These are phyloP conservation scores for Ochotona curzoniae DNA, from an alignment of 2,113 vertebrate species.

Conservation along the genomic window DNA sequence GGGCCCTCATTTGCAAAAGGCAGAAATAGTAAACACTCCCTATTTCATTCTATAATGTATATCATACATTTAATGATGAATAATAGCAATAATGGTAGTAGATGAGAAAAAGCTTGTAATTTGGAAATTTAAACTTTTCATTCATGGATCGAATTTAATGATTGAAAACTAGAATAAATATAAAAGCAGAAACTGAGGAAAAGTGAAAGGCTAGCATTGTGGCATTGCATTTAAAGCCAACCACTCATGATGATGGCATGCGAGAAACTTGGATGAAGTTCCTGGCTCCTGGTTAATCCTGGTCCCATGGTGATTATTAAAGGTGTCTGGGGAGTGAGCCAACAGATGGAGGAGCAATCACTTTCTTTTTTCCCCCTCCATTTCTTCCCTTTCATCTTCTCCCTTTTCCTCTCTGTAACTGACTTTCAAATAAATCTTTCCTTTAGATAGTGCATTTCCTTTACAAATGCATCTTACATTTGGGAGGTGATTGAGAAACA, in stretches of 20 bases:
- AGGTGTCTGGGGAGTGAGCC: too few relatives aligned
- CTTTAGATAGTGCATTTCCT: neutral
- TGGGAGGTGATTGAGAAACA: neutral
- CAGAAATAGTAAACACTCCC: neutral
- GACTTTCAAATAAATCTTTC: too few relatives aligned
- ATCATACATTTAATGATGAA: neutral
- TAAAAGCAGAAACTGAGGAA: neutral
- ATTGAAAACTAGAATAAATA: neutral
- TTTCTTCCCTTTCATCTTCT: too few relatives aligned
- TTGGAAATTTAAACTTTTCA: constrained; percentile 19
- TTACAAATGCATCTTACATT: neutral
- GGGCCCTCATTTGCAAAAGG: neutral
- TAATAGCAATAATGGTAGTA: neutral
- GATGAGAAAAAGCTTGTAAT: neutral
- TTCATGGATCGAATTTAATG: neutral
- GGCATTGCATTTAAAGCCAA: too few relatives aligned
- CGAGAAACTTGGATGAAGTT: too few relatives aligned
- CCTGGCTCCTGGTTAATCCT: too few relatives aligned
- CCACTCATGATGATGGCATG: too few relatives aligned
- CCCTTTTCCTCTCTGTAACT: too few relatives aligned
- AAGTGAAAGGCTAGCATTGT: neutral
- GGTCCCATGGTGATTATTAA: too few relatives aligned
- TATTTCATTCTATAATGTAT: neutral
- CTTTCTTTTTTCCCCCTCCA: too few relatives aligned
- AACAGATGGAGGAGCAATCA: too few relatives aligned